Conservation (phyloP, 2,797 vertebrate genomes). For the Gymnoscopelus microlampas region DNA sequence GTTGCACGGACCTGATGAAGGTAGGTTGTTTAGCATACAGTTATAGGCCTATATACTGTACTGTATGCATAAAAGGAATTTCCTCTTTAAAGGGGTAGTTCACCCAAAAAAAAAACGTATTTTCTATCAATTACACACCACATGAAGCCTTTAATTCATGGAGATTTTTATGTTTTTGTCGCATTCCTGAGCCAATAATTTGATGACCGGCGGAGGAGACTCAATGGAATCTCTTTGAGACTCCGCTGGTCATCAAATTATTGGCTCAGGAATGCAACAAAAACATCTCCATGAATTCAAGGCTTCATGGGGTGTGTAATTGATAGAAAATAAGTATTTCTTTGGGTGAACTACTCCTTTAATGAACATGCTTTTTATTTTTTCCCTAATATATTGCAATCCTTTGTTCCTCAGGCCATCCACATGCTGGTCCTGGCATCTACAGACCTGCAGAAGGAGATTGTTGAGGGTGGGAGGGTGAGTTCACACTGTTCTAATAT, state of each 20-base stretch:
- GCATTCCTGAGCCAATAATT: too few species aligned
- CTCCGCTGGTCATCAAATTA: too few species aligned
- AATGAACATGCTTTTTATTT: slow-evolving; percentile 11
- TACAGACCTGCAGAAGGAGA: slow-evolving; percentile 95
- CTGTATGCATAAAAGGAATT: background rate
- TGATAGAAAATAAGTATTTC: too few species aligned
- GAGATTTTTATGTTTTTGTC: too few species aligned
- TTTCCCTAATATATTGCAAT: background rate
- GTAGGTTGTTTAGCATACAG: slow-evolving; percentile 68
- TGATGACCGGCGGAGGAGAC: too few species aligned
- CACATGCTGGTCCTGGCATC: slow-evolving; percentile 89
- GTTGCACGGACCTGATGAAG: slow-evolving; percentile 98
- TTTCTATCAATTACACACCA: too few species aligned
- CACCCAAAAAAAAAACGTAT: too few species aligned
- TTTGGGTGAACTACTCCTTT: background rate
- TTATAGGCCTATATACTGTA: background rate
- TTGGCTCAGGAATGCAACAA: too few species aligned
- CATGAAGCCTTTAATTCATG: too few species aligned
- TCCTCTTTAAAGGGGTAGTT: background rate
- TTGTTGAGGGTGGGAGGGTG: slow-evolving; percentile 93
- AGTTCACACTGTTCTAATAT: slow-evolving; percentile 59
- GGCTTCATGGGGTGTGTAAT: too few species aligned
- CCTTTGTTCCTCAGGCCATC: slow-evolving; percentile 85
- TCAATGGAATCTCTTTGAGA: too few species aligned
- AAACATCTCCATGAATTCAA: too few species aligned